phyloP scores from a whole-genome alignment of 2,797 vertebrate species.

The Tympanoctomys barrerae region DNA sequence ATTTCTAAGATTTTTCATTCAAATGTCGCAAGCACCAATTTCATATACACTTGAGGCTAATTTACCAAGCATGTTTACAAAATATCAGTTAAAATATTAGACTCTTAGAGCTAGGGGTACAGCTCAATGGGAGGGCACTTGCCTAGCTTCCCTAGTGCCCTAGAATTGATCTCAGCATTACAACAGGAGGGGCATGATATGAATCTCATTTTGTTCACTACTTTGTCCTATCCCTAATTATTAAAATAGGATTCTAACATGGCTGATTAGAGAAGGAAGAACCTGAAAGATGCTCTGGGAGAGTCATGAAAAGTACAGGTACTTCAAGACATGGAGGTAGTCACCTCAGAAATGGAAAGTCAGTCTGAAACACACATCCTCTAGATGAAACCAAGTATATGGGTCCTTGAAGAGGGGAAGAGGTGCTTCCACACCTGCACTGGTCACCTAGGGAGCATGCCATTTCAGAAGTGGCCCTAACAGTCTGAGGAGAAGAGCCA shows the following conservation, averaged over 20 bases:
- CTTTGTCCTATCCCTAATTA: neutral
- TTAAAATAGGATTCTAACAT: slow-evolving; percentile 31
- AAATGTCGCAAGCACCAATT: slow-evolving; percentile 28
- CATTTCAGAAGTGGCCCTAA: neutral
- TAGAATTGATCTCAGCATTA: neutral
- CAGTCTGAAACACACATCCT: neutral
- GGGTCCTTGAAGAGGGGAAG: neutral
- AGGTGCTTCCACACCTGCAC: neutral
- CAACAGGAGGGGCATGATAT: neutral
- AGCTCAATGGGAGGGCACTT: too few species aligned
- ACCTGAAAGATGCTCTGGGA: neutral
- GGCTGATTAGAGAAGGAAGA: neutral
- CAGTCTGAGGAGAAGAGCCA: neutral
- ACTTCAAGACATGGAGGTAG: neutral
- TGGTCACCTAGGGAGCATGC: neutral
- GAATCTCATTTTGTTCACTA: slow-evolving; percentile 42
- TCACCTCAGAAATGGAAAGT: neutral
- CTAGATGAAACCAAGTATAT: neutral
- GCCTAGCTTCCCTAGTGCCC: neutral
- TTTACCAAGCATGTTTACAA: neutral
- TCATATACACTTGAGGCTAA: slow-evolving; percentile 30
- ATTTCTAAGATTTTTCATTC: slow-evolving; percentile 20
- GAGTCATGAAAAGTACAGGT: neutral
- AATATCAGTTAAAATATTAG: slow-evolving; percentile 41
- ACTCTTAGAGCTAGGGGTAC: too few species aligned